Conservation (phyloP, 2,797 vertebrate genomes). For the Peromyscus eremicus region DNA sequence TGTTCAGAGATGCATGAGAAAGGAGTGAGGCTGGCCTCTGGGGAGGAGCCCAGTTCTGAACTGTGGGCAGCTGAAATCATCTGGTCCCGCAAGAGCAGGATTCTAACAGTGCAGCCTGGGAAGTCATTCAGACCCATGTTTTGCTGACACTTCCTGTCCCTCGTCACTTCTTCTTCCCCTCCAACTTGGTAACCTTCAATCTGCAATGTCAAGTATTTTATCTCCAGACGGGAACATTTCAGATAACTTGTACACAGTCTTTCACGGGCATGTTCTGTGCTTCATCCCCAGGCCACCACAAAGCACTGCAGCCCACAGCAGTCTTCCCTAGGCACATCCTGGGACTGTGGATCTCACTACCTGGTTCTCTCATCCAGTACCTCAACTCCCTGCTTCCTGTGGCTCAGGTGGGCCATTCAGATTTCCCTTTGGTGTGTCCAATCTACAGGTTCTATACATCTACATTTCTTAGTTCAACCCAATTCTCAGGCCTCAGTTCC, state of each 20-base stretch:
- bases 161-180: neutral
- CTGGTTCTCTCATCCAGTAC: neutral
- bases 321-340: neutral
- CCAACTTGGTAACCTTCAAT: neutral
- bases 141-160: neutral
- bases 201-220: neutral
- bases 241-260: neutral
- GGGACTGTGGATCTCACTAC: too few species aligned
- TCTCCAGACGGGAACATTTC: neutral
- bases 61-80: neutral
- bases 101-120: neutral
- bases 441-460: neutral
- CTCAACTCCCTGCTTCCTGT: neutral
- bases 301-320: accelerated
- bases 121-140: neutral
- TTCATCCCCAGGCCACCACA: neutral
- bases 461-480: neutral
- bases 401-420: neutral
- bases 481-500: neutral
- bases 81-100: neutral
- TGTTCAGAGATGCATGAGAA: neutral
- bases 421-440: neutral
- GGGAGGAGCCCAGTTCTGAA: neutral
- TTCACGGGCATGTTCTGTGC: neutral
- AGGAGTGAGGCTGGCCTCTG: neutral